phyloP scores from a whole-genome alignment of 2,888 invertebrate species.

The Thymelicus sylvestris region DNA sequence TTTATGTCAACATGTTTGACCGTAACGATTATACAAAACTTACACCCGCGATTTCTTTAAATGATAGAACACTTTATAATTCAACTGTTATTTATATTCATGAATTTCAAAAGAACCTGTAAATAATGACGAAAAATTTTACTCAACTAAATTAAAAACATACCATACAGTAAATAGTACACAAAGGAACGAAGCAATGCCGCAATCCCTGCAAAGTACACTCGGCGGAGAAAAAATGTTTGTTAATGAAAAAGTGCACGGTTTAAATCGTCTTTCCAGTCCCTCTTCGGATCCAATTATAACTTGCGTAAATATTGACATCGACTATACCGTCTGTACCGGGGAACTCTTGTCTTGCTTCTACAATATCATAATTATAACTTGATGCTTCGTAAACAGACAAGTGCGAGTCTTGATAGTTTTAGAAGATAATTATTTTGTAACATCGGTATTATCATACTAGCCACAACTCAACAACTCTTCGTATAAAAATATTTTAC shows the following conservation, averaged over 20 bases:
- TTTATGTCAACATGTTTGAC: too few relatives aligned
- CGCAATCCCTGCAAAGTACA: conserved; percentile 21
- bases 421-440: too few relatives aligned
- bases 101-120: neutral
- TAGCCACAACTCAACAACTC: too few relatives aligned
- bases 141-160: neutral
- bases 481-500: too few relatives aligned
- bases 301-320: conserved; percentile 67
- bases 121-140: too few relatives aligned
- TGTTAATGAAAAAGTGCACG: conserved; percentile 53
- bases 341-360: neutral
- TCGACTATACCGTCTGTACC: conserved; percentile 13
- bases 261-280: conserved; percentile 30
- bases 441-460: too few relatives aligned
- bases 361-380: neutral
- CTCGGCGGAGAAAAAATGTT: conserved; percentile 41
- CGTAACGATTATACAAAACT: too few relatives aligned
- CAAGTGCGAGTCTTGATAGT: too few relatives aligned
- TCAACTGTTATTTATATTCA: too few relatives aligned
- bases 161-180: neutral
- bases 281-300: conserved; percentile 67
- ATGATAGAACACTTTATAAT: too few relatives aligned
- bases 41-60: too few relatives aligned
- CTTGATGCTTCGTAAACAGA: neutral
- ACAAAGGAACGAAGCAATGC: conserved; percentile 12